Base-by-base conservation (phyloP, 2,797 vertebrate genomes). In the Galaxias olidus region DNA sequence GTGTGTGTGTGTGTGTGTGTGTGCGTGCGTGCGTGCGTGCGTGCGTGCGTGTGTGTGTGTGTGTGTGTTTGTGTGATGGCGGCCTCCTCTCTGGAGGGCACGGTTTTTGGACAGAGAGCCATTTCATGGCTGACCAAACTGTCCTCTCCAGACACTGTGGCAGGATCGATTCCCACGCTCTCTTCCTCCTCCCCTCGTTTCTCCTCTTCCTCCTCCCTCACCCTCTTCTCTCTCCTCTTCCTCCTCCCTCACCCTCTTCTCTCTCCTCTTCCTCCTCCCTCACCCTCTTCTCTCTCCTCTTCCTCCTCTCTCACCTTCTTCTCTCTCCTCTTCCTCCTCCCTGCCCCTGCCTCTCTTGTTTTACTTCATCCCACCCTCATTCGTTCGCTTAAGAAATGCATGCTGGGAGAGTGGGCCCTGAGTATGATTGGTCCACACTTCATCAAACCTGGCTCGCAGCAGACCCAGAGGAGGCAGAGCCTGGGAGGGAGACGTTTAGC, bases 61-160 rank as follows among this genome's bases (percentile, higher is more conserved):
- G 64, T 59, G 54, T 8, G 70, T 49, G 61, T 67, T 20, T 52
- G 75, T 74, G 78, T 83, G 69, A 75, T 61, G 65, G 59, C 63
- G 76, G 67, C 68, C 64, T 61, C 73, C 43, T 64, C 85, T 70
- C 75, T 1, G 4, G 81, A 77, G 30, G 30, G 30, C 30, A 30
- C 3, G 30, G 30, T 30, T 30, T n/a, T 30, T 30, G 30, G 81
- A 86, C 71, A 43, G 55, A 74, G 69, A 75, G 77, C 81, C 71
- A 90, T 90, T 90, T 89, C 86, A 91, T 84, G 85, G 85, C 79
- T 84, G 86, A 87, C 84, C 81, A 89, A 82, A 78, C 83, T 61
- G 66, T 71, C 65, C 77, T 75, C 80, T 82, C 81, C 48, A 7
- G 75, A 68, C 61, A 18, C 73, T 71, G 66, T 20, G 66, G 61